Percentiles rank a stretch among this genome's conserved stretches.
These are phyloP conservation scores for Melinaea marsaeus DNA, from an alignment of 2,888 invertebrate species.

Conservation along the genomic window DNA sequence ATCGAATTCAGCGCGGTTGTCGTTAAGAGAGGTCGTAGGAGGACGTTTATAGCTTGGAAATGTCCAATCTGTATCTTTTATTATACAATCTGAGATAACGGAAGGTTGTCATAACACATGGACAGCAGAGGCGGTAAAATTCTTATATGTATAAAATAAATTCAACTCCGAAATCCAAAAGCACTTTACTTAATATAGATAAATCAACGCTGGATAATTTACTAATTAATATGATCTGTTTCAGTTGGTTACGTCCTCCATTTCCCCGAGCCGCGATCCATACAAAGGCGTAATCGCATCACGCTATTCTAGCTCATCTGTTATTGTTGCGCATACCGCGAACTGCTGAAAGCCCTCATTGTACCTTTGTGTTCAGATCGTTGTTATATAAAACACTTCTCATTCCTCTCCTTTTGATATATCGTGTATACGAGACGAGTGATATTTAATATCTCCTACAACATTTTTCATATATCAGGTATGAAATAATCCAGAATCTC, in stretches of 20 bases:
- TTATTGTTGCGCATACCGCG: slow-evolving; percentile 58
- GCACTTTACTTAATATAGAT: too few species aligned
- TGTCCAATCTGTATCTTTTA: background rate
- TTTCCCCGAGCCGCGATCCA: slow-evolving; percentile 13
- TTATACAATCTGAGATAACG: background rate
- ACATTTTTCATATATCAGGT: background rate
- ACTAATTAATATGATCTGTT: slow-evolving; percentile 20
- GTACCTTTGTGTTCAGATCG: slow-evolving; percentile 42
- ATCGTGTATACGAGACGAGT: background rate
- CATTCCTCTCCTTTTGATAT: slow-evolving; percentile 3
- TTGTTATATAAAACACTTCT: slow-evolving; percentile 15
- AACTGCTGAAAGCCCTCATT: slow-evolving; percentile 44
- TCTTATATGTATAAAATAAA: too few species aligned
- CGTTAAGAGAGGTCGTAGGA: background rate
- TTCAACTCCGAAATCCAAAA: too few species aligned
- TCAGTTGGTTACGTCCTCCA: slow-evolving; percentile 24
- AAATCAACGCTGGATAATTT: too few species aligned
- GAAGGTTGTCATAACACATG: background rate
- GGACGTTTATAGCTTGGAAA: slow-evolving; percentile 12
- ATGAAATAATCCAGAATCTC: background rate
- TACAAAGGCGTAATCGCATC: slow-evolving; percentile 32
- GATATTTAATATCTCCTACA: background rate
- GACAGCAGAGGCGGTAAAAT: too few species aligned
- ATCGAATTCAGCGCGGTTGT: slow-evolving; percentile 1
- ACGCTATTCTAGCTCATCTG: slow-evolving; percentile 44